A percentile compares a stretch with the other conserved stretches of the same genome.
Conservation (phyloP, 2,888 invertebrate genomes). For the Coelopa pilipes region DNA sequence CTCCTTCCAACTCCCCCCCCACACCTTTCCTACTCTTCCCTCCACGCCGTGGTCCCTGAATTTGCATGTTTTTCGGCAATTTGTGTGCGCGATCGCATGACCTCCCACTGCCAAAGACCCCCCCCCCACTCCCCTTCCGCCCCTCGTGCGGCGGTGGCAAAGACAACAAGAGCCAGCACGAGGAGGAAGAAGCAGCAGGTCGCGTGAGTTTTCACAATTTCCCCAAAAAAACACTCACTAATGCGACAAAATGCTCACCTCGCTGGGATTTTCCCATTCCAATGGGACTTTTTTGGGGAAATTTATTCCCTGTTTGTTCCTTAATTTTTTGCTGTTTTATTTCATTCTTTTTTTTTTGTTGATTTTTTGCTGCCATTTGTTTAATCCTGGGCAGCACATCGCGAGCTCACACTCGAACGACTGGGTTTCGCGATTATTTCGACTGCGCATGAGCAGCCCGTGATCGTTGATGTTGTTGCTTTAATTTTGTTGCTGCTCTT, state of each 20-base stretch:
- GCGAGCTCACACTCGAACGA: not conserved
- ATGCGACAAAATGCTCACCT: not conserved
- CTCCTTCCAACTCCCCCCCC: too few relatives aligned
- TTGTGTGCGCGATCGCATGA: not conserved
- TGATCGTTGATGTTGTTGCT: too few relatives aligned
- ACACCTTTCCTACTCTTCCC: too few relatives aligned
- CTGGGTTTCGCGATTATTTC: slow-evolving; percentile 3
- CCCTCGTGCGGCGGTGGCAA: not conserved
- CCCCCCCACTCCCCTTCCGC: not conserved
- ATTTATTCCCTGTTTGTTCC: not conserved
- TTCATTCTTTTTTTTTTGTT: not conserved
- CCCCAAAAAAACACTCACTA: not conserved
- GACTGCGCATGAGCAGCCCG: not conserved
- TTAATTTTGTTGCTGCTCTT: too few relatives aligned
- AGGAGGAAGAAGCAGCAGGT: not conserved
- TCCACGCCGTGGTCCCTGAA: too few relatives aligned
- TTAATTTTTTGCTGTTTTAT: not conserved
- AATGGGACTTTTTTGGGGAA: not conserved
- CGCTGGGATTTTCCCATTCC: not conserved
- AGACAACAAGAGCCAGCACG: not conserved
- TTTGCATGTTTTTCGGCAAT: slow-evolving; percentile 18
- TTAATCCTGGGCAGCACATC: not conserved
- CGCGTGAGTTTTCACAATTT: slow-evolving; percentile 26
- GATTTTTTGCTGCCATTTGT: not conserved
- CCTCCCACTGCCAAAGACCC: too few relatives aligned